Evolutionary conservation across 1,140 invertebrate species (phyloP).

Genomic region (Penaeus vannamei): DNA sequence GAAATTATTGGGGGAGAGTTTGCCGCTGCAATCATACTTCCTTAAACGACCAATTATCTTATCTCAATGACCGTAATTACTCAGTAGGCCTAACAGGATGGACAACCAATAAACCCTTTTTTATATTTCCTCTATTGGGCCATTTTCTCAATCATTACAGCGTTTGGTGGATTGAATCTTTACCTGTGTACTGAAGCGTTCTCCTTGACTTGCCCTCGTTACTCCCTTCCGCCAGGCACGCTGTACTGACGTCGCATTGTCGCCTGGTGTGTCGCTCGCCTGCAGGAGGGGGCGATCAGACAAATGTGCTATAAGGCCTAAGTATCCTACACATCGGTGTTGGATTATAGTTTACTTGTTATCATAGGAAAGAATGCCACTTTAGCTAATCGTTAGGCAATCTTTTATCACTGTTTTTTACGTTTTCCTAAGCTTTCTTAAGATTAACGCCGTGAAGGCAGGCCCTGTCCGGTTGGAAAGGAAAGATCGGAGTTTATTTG

Average conservation of each 20-base stretch:
- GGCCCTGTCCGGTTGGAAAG: constrained; percentile 5
- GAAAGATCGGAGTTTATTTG: constrained; percentile 24
- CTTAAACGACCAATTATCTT: constrained; percentile 5
- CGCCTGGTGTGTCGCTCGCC: too few relatives aligned
- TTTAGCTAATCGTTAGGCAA: background rate
- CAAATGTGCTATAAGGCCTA: too few relatives aligned
- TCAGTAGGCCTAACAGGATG: background rate
- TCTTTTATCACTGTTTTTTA: constrained; percentile 21
- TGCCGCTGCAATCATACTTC: too few relatives aligned
- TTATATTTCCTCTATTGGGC: constrained; percentile 11
- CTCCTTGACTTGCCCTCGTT: too few relatives aligned
- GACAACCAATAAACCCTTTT: background rate
- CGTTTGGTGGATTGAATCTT: too few relatives aligned
- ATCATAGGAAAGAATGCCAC: constrained; percentile 17
- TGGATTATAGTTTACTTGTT: background rate
- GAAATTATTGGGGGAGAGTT: background rate
- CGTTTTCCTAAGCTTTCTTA: background rate
- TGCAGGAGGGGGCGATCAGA: too few relatives aligned
- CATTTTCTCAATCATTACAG: too few relatives aligned
- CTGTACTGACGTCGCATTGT: too few relatives aligned
- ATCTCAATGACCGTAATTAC: background rate
- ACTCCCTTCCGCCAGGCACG: too few relatives aligned
- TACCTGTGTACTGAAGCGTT: too few relatives aligned
- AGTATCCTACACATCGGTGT: too few relatives aligned
- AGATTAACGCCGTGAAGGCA: constrained; percentile 23